phyloP scores from a whole-genome alignment of 2,113 vertebrate genomes.

The Alethe diademata region DNA sequence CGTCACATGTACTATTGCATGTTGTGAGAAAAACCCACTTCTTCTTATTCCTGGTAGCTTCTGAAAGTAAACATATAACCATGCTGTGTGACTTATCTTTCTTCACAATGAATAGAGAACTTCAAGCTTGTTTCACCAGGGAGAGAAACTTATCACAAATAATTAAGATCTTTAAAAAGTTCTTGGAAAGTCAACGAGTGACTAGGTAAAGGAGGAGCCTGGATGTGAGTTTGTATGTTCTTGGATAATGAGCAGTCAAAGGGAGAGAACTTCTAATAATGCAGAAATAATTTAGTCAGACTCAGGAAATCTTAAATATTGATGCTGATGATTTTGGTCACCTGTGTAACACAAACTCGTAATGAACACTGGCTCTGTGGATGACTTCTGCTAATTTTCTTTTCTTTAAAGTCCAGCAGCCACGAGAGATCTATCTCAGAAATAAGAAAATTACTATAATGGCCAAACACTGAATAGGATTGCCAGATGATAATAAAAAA shows the following conservation, averaged over 20 bases:
- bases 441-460: background rate
- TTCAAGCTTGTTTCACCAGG: background rate
- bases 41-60: background rate
- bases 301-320: background rate
- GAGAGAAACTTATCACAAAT: background rate
- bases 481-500: background rate
- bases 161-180: background rate
- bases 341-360: background rate
- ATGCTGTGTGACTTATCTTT: rapidly evolving
- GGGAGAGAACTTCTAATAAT: background rate
- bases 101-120: background rate
- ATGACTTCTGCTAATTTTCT: background rate
- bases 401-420: background rate
- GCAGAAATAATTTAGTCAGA: background rate
- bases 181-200: background rate
- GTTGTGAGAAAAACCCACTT: rapidly evolving
- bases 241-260: background rate
- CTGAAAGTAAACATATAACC: background rate
- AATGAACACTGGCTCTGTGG: background rate
- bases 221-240: background rate
- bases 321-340: background rate
- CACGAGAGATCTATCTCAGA: background rate
- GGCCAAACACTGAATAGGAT: background rate
- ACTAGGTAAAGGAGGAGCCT: background rate
- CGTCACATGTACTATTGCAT: background rate